These are phyloP conservation scores for Leptopilina syphax DNA, from an alignment of 2,888 invertebrate species.

Conservation along the genomic window DNA sequence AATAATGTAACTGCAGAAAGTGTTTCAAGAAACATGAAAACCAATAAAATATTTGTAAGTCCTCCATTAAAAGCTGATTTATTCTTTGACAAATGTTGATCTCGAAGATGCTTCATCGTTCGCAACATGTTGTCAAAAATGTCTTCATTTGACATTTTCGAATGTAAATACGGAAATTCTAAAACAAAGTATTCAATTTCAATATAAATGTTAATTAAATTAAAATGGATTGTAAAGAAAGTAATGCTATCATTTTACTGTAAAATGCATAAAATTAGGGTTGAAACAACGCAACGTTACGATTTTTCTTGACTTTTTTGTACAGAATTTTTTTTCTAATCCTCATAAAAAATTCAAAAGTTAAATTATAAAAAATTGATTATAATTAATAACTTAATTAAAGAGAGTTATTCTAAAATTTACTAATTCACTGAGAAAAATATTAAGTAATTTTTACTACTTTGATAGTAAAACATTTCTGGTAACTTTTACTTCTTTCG, in stretches of 20 bases:
- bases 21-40: constrained; percentile 29
- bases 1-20: constrained; percentile 20
- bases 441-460: too few relatives aligned
- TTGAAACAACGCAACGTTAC: too few relatives aligned
- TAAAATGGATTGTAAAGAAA: not conserved
- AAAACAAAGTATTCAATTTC: not conserved
- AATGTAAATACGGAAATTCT: constrained; percentile 21
- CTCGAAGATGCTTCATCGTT: constrained; percentile 9
- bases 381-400: too few relatives aligned
- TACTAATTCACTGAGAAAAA: too few relatives aligned
- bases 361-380: too few relatives aligned
- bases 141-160: not conserved
- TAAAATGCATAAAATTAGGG: not conserved
- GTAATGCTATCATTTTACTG: not conserved
- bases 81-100: not conserved
- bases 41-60: constrained; percentile 14
- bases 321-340: too few relatives aligned
- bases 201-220: not conserved
- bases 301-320: too few relatives aligned
- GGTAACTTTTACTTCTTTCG: too few relatives aligned
- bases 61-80: not conserved
- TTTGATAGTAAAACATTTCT: too few relatives aligned
- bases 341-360: too few relatives aligned
- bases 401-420: too few relatives aligned
- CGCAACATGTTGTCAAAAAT: constrained; percentile 13